These are phyloP conservation scores for Conus canariensis DNA, from an alignment of 2,888 invertebrate species.

Conservation along the genomic window DNA sequence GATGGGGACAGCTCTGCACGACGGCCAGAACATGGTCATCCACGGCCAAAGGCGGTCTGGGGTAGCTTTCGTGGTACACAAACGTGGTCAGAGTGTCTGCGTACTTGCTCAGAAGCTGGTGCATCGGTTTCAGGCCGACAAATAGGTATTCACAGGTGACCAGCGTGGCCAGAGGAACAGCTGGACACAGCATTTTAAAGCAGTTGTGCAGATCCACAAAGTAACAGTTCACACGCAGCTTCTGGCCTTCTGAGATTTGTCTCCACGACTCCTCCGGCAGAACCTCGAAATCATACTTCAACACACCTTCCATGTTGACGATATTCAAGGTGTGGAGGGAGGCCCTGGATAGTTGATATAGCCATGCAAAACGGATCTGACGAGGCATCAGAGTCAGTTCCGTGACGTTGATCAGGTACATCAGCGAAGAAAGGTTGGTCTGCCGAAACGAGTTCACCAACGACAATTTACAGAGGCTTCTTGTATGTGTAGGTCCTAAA, in stretches of 20 bases:
- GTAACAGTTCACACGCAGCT: conserved; percentile 54
- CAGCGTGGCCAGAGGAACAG: conserved; percentile 55
- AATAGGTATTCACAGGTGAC: conserved; percentile 48
- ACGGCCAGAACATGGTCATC: conserved; percentile 53
- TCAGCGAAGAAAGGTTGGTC: conserved; percentile 54
- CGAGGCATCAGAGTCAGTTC: conserved; percentile 56
- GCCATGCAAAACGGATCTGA: conserved; percentile 56
- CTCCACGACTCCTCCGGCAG: conserved; percentile 57
- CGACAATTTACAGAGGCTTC: conserved; percentile 48
- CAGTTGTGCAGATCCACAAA: conserved; percentile 50
- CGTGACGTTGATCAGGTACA: conserved; percentile 58
- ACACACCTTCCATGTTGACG: conserved; percentile 52
- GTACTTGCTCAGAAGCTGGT: conserved; percentile 27
- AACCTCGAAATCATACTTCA: conserved; percentile 55
- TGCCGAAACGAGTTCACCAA: conserved; percentile 57
- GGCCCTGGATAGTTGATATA: conserved; percentile 54
- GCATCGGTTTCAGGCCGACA: background rate
- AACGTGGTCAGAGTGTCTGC: conserved; percentile 53
- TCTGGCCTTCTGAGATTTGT: conserved; percentile 50
- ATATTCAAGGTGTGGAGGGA: conserved; percentile 56
- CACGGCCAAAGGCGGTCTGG: background rate
- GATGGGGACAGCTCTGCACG: conserved; percentile 51
- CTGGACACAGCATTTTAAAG: conserved; percentile 55
- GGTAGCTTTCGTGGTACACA: conserved; percentile 48
- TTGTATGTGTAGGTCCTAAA: conserved; percentile 52